phyloP scores from a whole-genome alignment of 2,797 vertebrate genomes.

The Microctenopoma stevenorrisi region DNA sequence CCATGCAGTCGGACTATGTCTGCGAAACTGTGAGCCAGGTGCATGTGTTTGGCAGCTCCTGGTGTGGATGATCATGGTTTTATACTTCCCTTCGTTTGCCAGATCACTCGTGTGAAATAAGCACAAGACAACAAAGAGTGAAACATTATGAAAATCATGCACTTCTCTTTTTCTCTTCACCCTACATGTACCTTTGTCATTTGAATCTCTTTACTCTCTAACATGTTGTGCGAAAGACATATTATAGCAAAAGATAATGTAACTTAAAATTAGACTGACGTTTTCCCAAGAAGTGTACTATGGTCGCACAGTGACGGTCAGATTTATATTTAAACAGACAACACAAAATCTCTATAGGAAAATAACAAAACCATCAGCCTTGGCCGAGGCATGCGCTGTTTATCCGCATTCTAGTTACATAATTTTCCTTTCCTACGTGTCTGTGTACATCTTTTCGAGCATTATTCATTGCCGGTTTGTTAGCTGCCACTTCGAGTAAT shows the following conservation, averaged over 20 bases:
- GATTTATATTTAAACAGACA: not conserved
- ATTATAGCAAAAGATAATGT: not conserved
- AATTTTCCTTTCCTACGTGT: conserved; percentile 1
- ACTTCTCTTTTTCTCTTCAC: conserved; percentile 4
- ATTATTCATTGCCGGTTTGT: conserved; percentile 5
- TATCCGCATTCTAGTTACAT: not conserved
- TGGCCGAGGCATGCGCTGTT: not conserved
- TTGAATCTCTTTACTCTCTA: conserved; percentile 3
- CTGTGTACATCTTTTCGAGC: not conserved
- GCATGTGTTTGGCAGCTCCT: not conserved
- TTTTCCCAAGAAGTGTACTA: not conserved
- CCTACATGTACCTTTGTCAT: not conserved
- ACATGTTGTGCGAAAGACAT: not conserved
- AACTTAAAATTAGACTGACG: too few species aligned
- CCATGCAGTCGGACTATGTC: conserved; percentile 23
- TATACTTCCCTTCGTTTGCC: not conserved
- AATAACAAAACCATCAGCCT: not conserved
- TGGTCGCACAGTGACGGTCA: not conserved
- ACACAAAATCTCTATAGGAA: not conserved
- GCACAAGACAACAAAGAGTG: not conserved
- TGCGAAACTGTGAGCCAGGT: not conserved
- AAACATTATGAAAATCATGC: too few species aligned
- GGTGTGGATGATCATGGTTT: not conserved
- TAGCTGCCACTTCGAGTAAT: conserved; percentile 14
- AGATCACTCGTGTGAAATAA: not conserved